phyloP scores from a whole-genome alignment of 2,797 vertebrate genomes.

The Hephaestus fuliginosus region DNA sequence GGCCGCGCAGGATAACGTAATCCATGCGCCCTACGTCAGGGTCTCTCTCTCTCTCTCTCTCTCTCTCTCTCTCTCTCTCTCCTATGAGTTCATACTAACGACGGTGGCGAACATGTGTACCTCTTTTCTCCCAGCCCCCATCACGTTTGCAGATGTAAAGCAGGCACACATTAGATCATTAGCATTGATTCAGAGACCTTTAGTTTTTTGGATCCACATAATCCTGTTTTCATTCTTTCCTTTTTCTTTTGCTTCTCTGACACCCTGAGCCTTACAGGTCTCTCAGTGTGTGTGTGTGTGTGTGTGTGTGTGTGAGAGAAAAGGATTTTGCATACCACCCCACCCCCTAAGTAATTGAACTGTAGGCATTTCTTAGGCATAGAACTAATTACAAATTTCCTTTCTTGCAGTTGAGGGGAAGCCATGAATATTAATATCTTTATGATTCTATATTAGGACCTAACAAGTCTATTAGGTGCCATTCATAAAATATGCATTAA shows the following conservation, averaged over 20 bases:
- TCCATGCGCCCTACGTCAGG: conserved; percentile 42
- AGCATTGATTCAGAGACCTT: conserved; percentile 47
- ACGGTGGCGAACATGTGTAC: conserved; percentile 39
- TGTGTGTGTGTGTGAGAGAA: conserved; percentile 2
- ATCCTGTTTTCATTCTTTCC: conserved; percentile 20
- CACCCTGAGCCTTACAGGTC: neutral
- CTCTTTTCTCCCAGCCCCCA: conserved; percentile 11
- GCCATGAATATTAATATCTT: conserved; percentile 68
- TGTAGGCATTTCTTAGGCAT: conserved; percentile 41
- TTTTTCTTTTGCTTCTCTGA: neutral
- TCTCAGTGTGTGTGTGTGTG: neutral
- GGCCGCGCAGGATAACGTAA: conserved; percentile 53
- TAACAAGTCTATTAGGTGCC: conserved; percentile 65
- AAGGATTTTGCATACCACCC: conserved; percentile 41
- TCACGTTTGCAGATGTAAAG: conserved; percentile 51
- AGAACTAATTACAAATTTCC: conserved; percentile 54
- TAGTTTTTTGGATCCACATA: conserved; percentile 22
- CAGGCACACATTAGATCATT: conserved; percentile 60
- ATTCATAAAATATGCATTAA: conserved; percentile 75
- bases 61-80: neutral
- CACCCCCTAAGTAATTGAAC: conserved; percentile 43
- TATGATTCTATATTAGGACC: conserved; percentile 56
- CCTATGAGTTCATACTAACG: conserved; percentile 55
- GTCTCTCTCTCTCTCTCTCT: neutral
- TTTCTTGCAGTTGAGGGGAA: conserved; percentile 42